Evolutionary conservation across 2,113 vertebrate genomes (phyloP).

Genomic region (Phocoena phocoena): DNA sequence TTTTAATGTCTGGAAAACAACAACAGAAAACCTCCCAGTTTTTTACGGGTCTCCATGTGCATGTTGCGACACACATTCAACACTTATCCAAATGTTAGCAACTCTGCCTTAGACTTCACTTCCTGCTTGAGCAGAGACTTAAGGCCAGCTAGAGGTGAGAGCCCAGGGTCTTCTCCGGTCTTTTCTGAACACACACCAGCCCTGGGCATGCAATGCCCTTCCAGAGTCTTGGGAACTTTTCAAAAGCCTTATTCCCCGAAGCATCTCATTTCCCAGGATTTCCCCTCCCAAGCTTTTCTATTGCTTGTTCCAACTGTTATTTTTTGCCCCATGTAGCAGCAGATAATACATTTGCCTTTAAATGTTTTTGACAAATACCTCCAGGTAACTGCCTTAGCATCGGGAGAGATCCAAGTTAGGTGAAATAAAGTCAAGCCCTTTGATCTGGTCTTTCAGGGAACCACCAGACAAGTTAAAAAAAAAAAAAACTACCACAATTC

Average conservation of each 20-base stretch:
- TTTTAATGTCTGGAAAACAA: not conserved
- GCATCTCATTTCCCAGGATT: not conserved
- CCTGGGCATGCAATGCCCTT: not conserved
- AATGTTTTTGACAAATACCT: too few species aligned
- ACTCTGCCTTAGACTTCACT: not conserved
- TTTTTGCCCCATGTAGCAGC: not conserved
- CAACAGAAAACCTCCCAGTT: not conserved
- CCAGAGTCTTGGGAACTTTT: not conserved
- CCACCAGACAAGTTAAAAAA: too few species aligned
- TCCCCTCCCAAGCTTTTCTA: not conserved
- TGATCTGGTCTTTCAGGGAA: too few species aligned
- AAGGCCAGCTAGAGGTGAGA: not conserved
- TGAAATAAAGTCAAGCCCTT: too few species aligned
- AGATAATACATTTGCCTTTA: not conserved
- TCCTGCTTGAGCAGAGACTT: not conserved
- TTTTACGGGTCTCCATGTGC: not conserved
- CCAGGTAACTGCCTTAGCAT: too few species aligned
- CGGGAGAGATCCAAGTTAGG: too few species aligned
- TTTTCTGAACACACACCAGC: not conserved
- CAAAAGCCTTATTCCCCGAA: not conserved
- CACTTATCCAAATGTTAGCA: not conserved
- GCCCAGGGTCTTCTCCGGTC: not conserved
- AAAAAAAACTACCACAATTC: too few species aligned
- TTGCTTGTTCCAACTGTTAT: not conserved
- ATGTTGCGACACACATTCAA: not conserved